phyloP scores from a whole-genome alignment of 1,140 invertebrate genomes.

The Brachionus paranguensis region DNA sequence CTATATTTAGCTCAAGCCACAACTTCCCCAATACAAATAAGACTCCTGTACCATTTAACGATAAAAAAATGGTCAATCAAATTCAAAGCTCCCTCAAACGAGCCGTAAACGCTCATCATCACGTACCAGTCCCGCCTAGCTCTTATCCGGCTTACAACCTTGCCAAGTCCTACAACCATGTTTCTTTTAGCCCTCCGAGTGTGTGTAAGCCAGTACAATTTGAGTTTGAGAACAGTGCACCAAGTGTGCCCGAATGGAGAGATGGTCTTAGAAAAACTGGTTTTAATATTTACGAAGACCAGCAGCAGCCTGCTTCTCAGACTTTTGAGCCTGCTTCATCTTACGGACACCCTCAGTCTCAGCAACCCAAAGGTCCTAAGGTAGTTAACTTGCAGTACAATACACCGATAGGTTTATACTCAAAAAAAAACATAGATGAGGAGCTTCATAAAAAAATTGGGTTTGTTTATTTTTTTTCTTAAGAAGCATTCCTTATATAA shows the following conservation, averaged over 20 bases:
- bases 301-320: conserved; percentile 24
- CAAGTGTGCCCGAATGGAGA: background rate
- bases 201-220: background rate
- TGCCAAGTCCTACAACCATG: background rate
- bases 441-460: conserved; percentile 40
- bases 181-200: conserved; percentile 2
- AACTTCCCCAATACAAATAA: background rate
- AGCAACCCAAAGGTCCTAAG: conserved; percentile 30
- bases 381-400: conserved; percentile 56
- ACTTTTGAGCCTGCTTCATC: background rate
- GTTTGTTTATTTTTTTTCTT: background rate
- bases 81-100: conserved; percentile 39
- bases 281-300: conserved; percentile 16
- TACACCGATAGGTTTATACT: conserved; percentile 44
- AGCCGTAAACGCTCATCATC: conserved; percentile 10
- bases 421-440: conserved; percentile 42
- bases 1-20: background rate
- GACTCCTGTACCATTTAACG: background rate
- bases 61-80: conserved; percentile 41
- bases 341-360: background rate
- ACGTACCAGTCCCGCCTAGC: background rate
- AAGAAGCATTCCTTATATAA: background rate
- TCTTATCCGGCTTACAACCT: background rate
- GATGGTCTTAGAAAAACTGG: background rate
- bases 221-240: background rate